These are phyloP conservation scores for Ariolimax columbianus DNA, from an alignment of 2,888 invertebrate species.

Conservation along the genomic window DNA sequence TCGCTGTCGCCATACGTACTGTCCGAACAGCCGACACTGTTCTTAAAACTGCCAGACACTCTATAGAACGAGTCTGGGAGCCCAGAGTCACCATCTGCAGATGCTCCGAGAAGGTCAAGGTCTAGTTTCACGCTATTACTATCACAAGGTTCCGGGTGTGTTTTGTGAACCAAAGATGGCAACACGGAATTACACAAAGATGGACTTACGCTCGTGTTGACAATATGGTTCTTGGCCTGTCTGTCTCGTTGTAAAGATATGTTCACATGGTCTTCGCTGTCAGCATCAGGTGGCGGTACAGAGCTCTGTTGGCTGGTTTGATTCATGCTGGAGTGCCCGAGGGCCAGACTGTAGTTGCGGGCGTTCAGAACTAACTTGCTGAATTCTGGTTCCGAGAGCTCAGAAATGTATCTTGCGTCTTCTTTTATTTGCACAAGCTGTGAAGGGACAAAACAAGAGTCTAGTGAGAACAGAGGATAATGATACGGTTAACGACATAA, in stretches of 20 bases:
- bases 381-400: slow-evolving; percentile 69
- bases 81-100: slow-evolving; percentile 29
- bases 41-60: slow-evolving; percentile 24
- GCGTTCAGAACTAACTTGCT: slow-evolving; percentile 67
- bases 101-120: neutral
- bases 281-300: neutral
- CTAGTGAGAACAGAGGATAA: no score
- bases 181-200: neutral
- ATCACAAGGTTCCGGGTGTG: neutral
- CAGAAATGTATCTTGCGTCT: slow-evolving; percentile 66
- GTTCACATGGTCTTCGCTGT: neutral
- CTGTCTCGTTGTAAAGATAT: neutral
- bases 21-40: neutral
- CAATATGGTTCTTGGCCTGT: neutral
- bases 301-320: slow-evolving; percentile 11
- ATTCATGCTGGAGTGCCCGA: slow-evolving; percentile 54
- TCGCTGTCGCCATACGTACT: slow-evolving; percentile 19
- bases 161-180: neutral
- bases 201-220: neutral
- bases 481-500: no score
- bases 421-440: slow-evolving; percentile 70
- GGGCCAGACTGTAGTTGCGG: slow-evolving; percentile 69
- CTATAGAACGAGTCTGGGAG: slow-evolving; percentile 11
- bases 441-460: slow-evolving; percentile 46
- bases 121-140: slow-evolving; percentile 3